A percentile compares a stretch with the other conserved stretches of the same genome.
phyloP scores from a whole-genome alignment of 1,140 invertebrate genomes.

The Gryllus bimaculatus region DNA sequence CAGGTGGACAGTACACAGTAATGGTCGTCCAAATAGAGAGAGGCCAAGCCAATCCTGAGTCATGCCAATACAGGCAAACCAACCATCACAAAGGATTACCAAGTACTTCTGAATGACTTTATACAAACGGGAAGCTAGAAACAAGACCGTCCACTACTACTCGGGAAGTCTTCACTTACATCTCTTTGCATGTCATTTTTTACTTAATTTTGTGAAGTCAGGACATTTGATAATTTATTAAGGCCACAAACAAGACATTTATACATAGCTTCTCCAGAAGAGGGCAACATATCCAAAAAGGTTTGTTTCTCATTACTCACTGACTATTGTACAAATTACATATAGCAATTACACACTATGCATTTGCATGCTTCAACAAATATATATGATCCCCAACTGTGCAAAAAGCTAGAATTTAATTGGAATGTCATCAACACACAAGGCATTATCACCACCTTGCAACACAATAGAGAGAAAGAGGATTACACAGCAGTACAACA shows the following conservation, averaged over 20 bases:
- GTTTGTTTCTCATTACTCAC: not conserved
- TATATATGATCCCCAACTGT: not conserved
- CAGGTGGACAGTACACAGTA: slow-evolving; percentile 7
- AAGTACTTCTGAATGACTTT: slow-evolving; percentile 1
- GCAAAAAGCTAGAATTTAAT: not conserved
- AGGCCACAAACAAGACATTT: slow-evolving; percentile 17
- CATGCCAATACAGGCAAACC: slow-evolving; percentile 16
- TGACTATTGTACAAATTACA: not conserved
- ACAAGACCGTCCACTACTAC: slow-evolving; percentile 12
- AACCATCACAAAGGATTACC: slow-evolving; percentile 12
- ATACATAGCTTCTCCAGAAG: not conserved
- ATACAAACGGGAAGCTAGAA: slow-evolving; percentile 8
- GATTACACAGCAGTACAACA: not conserved
- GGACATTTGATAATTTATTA: slow-evolving; percentile 16
- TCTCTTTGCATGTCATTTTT: not conserved
- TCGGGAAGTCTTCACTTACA: slow-evolving; percentile 11
- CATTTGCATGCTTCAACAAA: not conserved
- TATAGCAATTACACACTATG: not conserved
- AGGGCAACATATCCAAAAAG: not conserved
- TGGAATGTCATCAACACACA: not conserved
- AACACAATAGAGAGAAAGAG: not conserved
- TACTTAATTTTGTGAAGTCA: not conserved
- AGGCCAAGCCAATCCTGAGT: slow-evolving; percentile 16
- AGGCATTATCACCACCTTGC: not conserved
- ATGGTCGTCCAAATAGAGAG: slow-evolving; percentile 14